Percentiles rank a stretch among this genome's conserved stretches.
Evolutionary conservation across 2,888 invertebrate species (phyloP).

Genomic region (Drosophila testacea): DNA sequence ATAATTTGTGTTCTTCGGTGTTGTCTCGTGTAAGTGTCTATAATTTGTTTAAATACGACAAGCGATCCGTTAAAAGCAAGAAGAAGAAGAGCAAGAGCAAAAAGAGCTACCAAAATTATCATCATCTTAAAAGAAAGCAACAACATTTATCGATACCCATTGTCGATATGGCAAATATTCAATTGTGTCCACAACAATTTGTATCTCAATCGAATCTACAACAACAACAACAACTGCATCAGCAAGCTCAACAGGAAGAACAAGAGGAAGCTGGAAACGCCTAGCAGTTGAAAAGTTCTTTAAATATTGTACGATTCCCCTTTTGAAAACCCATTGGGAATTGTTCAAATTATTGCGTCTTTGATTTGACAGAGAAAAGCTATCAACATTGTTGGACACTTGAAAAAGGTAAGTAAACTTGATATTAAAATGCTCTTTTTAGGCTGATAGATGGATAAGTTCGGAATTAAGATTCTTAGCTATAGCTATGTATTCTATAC

Average conservation of each 20-base stretch:
- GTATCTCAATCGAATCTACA: conserved; percentile 39
- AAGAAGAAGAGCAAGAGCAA: conserved; percentile 38
- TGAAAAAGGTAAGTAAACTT: conserved; percentile 39
- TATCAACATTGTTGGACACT: conserved; percentile 24
- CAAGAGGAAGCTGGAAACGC: conserved; percentile 39
- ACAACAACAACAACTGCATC: conserved; percentile 31
- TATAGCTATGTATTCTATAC: no score
- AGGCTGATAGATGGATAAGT: neutral
- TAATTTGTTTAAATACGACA: conserved; percentile 78
- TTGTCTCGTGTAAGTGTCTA: conserved; percentile 79
- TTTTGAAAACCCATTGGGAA: neutral
- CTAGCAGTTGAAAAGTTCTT: conserved; percentile 42
- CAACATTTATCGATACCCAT: conserved; percentile 39
- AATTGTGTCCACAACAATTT: conserved; percentile 19
- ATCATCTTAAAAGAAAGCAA: neutral
- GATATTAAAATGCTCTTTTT: neutral
- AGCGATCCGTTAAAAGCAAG: conserved; percentile 70
- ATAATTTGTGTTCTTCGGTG: conserved; percentile 74
- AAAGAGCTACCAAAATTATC: neutral
- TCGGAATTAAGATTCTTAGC: neutral
- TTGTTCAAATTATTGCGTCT: conserved; percentile 1
- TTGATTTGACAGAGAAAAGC: conserved; percentile 8
- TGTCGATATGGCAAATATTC: conserved; percentile 43
- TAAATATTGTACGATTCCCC: conserved; percentile 10
- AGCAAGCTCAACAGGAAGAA: conserved; percentile 16